Conservation (phyloP, 2,113 vertebrate genomes). For the Crocuta crocuta region DNA sequence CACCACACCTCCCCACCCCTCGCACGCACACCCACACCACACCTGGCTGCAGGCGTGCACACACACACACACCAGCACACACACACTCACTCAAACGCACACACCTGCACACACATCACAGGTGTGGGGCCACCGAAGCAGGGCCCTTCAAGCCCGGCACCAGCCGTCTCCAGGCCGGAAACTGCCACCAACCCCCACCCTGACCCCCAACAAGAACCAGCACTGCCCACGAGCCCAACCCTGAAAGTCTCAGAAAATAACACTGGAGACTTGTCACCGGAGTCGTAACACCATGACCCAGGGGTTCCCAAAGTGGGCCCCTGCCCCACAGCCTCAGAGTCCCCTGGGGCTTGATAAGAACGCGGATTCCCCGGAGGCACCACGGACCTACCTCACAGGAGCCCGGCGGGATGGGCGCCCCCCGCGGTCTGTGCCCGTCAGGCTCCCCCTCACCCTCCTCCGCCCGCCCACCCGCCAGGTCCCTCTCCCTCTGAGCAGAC, state of each 20-base stretch:
- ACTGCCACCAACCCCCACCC: rapidly evolving
- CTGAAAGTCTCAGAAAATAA: too few relatives aligned
- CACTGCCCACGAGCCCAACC: rapidly evolving
- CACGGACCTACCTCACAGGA: background rate
- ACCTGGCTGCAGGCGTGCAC: background rate
- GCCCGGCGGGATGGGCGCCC: rapidly evolving
- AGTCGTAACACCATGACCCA: background rate
- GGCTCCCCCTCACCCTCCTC: background rate
- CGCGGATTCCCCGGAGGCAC: background rate
- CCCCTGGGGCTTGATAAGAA: too few relatives aligned
- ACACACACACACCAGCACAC: background rate
- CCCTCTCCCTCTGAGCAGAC: rapidly evolving
- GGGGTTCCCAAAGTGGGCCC: rapidly evolving
- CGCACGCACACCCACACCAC: background rate
- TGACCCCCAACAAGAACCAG: too few relatives aligned
- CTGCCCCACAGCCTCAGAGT: background rate
- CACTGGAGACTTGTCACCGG: rapidly evolving
- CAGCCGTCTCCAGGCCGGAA: background rate
- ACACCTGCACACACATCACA: background rate
- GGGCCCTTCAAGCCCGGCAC: background rate
- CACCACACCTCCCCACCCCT: background rate
- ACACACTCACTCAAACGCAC: background rate
- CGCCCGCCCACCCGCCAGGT: rapidly evolving
- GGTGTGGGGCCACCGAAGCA: background rate
- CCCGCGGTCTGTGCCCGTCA: rapidly evolving